Base-by-base conservation (phyloP, 2,888 invertebrate species). In the Aricia artaxerxes region DNA sequence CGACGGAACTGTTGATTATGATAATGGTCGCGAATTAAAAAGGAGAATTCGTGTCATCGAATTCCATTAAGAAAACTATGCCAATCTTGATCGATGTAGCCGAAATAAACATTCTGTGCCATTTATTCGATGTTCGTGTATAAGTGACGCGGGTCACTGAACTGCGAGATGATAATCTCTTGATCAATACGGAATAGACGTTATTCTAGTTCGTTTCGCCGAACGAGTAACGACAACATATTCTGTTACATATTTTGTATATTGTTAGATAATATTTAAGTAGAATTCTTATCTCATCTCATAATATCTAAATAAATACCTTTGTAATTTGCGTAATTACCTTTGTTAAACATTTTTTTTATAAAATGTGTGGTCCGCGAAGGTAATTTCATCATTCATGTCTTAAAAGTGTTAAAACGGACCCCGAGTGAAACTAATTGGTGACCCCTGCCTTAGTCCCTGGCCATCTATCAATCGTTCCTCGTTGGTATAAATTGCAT, bases 51-150 rank as follows among this genome's bases (percentile, higher is more conserved):
- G 69, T 69, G 69, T 69, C 69, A 69, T 69, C 13, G 69, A 38
- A 69, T 69, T 38, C 69, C 24, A 69, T 69, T 69, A 69, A 69
- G 16, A 69, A 69, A 69, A 38, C 69, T 69, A 69, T 69, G 69
- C 38, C 69, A 69, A 69, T 69, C 35, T 69, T 69, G 69, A 69
- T 69, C 69, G 69, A 69, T 69, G 64, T 75, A 76, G 53, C 53
- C 76, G 76, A 76, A 76, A 76, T 57, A 53, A 76, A 57, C n/a
- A 53, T 76, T 76, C 53, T 31, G 57, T 31, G 76, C 76, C 35
- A 76, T 76, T 76, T 53, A 53, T 35, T 53, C 53, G 53, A 57
- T 38, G 57, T 53, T 76, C 76, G 16, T 53, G 57, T 35, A 75
- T 49, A 75, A 75, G 75, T 75, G 31, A 75, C 49, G 31, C 75